A percentile compares a stretch with the other conserved stretches of the same genome.
Evolutionary conservation across 2,888 invertebrate genomes (phyloP).

Genomic region (Pilophorus perplexus): DNA sequence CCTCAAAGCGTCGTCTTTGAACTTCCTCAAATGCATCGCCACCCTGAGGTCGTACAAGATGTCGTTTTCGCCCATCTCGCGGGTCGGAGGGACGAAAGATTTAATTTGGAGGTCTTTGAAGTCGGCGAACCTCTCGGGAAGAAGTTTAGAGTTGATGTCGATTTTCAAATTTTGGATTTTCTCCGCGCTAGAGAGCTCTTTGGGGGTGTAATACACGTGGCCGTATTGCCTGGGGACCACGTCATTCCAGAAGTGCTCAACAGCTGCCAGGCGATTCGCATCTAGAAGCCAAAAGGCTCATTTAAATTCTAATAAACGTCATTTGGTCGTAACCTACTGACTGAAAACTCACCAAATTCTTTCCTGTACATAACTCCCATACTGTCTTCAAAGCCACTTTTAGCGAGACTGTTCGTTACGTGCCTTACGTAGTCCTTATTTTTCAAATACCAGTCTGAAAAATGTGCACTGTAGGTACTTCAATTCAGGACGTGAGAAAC

Average conservation of each 20-base stretch:
- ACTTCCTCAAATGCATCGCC: no score
- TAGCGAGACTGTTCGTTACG: no score
- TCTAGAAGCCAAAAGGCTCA: neutral
- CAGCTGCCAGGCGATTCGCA: neutral
- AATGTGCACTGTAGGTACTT: no score
- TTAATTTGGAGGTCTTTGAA: neutral
- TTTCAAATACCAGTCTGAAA: no score
- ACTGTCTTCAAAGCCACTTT: no score
- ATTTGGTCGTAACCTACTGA: neutral
- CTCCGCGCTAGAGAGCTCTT: neutral
- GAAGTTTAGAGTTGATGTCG: constrained; percentile 1
- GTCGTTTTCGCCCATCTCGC: constrained; percentile 7
- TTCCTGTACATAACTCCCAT: no score
- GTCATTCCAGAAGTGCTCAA: constrained; percentile 2
- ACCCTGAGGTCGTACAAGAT: neutral
- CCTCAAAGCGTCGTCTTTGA: no score
- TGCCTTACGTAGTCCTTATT: no score
- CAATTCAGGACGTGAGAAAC: no score
- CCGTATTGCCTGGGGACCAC: neutral
- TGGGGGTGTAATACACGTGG: constrained; percentile 11
- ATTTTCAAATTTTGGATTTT: neutral
- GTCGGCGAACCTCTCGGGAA: neutral
- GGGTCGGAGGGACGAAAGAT: constrained; percentile 3
- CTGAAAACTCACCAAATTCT: no score
- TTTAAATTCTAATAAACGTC: neutral